Conservation (phyloP, 1,140 invertebrate species). For the Lepidotrigona ventralis region DNA sequence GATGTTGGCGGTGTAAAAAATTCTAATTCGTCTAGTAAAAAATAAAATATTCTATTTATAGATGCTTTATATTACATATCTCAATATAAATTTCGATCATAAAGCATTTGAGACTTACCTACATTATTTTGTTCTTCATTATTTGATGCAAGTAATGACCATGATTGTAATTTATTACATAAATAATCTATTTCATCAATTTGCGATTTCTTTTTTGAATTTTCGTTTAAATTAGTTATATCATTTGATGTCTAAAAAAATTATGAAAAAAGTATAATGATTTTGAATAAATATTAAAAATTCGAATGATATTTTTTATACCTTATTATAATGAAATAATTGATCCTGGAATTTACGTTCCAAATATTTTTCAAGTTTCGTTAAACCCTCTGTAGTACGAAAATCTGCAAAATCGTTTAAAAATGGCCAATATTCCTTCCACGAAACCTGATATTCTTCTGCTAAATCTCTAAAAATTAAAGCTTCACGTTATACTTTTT, state of each 20-base stretch:
- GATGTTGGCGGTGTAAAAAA: slow-evolving; percentile 80
- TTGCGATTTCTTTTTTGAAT: slow-evolving; percentile 14
- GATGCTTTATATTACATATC: not conserved
- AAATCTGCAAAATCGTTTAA: slow-evolving; percentile 90
- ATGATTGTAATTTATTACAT: slow-evolving; percentile 48
- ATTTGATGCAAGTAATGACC: slow-evolving; percentile 29
- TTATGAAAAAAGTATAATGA: not conserved
- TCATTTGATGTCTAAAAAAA: slow-evolving; percentile 42
- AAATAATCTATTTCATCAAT: slow-evolving; percentile 45
- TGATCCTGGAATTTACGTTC: slow-evolving; percentile 75
- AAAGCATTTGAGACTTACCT: slow-evolving; percentile 52
- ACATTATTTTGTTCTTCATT: slow-evolving; percentile 38
- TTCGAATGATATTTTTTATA: slow-evolving; percentile 18
- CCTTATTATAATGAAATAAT: slow-evolving; percentile 44
- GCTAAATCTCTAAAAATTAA: slow-evolving; percentile 81
- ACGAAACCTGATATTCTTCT: slow-evolving; percentile 87
- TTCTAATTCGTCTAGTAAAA: slow-evolving; percentile 50
- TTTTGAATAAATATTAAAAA: slow-evolving; percentile 15
- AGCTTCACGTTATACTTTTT: not conserved
- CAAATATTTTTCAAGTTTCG: slow-evolving; percentile 87
- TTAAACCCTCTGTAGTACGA: slow-evolving; percentile 85
- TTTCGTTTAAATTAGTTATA: slow-evolving; percentile 5
- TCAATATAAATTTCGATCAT: slow-evolving; percentile 21
- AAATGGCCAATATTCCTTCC: slow-evolving; percentile 96
- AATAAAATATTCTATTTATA: slow-evolving; percentile 14